Percentiles rank a stretch among this genome's conserved stretches.
phyloP scores from a whole-genome alignment of 2,797 vertebrate genomes.

The Hyperoplus immaculatus region DNA sequence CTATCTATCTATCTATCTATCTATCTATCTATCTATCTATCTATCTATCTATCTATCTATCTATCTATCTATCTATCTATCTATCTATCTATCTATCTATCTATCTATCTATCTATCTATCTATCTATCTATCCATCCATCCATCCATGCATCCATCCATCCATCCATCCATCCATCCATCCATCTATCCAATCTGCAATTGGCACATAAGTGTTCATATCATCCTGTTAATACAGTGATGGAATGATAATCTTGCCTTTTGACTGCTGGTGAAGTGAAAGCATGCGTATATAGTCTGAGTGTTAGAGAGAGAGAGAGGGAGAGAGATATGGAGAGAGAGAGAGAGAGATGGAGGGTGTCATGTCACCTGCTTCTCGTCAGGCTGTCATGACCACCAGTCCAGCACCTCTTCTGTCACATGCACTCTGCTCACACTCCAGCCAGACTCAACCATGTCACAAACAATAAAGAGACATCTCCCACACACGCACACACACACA shows the following conservation, averaged over 20 bases:
- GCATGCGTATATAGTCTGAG: too few relatives aligned
- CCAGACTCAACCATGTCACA: conserved; percentile 93
- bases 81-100: too few relatives aligned
- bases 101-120: too few relatives aligned
- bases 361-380: conserved; percentile 95
- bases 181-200: too few relatives aligned
- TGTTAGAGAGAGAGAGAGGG: too few relatives aligned
- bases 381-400: conserved; percentile 90
- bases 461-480: conserved; percentile 86
- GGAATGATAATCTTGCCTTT: not conserved
- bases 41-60: too few relatives aligned
- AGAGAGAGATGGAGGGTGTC: conserved; percentile 80
- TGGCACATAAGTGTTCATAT: not conserved
- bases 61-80: too few relatives aligned
- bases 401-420: conserved; percentile 97
- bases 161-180: too few relatives aligned
- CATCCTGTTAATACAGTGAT: not conserved
- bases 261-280: not conserved
- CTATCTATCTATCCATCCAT: too few relatives aligned
- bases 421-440: conserved; percentile 93
- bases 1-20: too few relatives aligned
- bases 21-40: too few relatives aligned
- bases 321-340: conserved; percentile 2
- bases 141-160: too few relatives aligned
- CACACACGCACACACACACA: conserved; percentile 27